These are phyloP conservation scores for Cephus runcator DNA, from an alignment of 2,888 invertebrate species.

Conservation along the genomic window DNA sequence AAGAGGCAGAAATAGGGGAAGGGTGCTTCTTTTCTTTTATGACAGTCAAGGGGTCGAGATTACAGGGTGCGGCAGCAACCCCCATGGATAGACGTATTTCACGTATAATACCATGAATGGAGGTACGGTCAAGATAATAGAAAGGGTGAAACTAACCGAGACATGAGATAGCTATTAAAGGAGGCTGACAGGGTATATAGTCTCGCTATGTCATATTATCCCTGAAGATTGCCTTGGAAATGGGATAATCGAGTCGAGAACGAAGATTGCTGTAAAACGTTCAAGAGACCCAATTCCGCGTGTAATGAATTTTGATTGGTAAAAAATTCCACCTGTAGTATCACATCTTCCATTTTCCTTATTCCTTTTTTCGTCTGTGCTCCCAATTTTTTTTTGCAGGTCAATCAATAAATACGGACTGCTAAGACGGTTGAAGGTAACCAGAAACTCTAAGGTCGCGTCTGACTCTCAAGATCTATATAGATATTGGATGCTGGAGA, in stretches of 20 bases:
- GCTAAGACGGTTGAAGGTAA: not conserved
- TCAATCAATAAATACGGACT: not conserved
- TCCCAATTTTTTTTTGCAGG: not conserved
- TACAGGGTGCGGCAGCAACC: conserved; percentile 13
- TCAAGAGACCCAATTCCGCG: not conserved
- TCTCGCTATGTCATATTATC: conserved; percentile 17
- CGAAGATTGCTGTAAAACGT: conserved; percentile 11
- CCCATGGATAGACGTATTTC: not conserved
- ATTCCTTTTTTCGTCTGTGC: not conserved
- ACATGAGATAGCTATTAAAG: conserved; percentile 15
- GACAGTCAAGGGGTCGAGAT: not conserved
- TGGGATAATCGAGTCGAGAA: conserved; percentile 20
- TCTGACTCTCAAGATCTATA: not conserved
- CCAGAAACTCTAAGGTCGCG: not conserved
- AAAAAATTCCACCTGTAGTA: not conserved
- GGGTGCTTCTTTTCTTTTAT: not conserved
- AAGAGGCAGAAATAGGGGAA: not conserved
- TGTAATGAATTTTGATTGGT: not conserved
- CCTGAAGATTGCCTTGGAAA: conserved; percentile 19
- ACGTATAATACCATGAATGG: not conserved
- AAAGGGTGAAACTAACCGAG: conserved; percentile 7
- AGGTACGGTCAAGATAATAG: not conserved
- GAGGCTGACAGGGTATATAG: conserved; percentile 11
- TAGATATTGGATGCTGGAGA: not conserved
- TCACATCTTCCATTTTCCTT: not conserved